Conservation (phyloP, 2,797 vertebrate species). For the Pseudotriccus pelzelni region DNA sequence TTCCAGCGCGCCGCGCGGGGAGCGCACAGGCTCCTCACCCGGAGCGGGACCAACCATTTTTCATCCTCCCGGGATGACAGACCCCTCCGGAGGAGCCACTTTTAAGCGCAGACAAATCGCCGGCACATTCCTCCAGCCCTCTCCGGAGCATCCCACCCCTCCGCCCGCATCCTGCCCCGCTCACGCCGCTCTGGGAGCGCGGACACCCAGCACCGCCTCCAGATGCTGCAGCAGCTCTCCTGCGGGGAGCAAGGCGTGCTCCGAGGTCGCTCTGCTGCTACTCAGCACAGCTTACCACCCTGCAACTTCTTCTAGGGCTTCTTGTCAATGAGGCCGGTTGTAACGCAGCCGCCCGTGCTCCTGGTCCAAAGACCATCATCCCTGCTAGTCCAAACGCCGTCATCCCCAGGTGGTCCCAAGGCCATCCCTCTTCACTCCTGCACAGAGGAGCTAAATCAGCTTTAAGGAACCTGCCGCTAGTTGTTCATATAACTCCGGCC, state of each 20-base stretch:
- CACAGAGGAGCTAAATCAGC: not conserved
- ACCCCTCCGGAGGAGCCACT: not conserved
- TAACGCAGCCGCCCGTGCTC: fast-evolving
- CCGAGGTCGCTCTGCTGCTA: not conserved
- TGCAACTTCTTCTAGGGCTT: not conserved
- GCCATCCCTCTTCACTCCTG: not conserved
- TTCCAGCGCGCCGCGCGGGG: constrained; percentile 24
- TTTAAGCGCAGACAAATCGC: not conserved
- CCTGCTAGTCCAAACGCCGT: not conserved
- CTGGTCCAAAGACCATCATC: not conserved
- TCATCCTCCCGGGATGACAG: constrained; percentile 46
- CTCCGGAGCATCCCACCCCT: not conserved
- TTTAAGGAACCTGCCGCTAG: too few species aligned
- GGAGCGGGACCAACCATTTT: constrained; percentile 66
- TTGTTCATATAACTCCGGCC: fast-evolving
- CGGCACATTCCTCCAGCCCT: not conserved
- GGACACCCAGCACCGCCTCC: not conserved
- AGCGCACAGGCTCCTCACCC: not conserved
- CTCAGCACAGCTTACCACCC: not conserved
- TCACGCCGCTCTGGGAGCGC: not conserved
- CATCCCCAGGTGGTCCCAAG: not conserved
- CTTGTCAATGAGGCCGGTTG: too few species aligned
- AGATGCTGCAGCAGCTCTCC: not conserved
- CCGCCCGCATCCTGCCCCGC: not conserved
- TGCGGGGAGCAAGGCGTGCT: not conserved